Conservation (phyloP, 2,888 invertebrate species). For the Latrodectus hesperus region DNA sequence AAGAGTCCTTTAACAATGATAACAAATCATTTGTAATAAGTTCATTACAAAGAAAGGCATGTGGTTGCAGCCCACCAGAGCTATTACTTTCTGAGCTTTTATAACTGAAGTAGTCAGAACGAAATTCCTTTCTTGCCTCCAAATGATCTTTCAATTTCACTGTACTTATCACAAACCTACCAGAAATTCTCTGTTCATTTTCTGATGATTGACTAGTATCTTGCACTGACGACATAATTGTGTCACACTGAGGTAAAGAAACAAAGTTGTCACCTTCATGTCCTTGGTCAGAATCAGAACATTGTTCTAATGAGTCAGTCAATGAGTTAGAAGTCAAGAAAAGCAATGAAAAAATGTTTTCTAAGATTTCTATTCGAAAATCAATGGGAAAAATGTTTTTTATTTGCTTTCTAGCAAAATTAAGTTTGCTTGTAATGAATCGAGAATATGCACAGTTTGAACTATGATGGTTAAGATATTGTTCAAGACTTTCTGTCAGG, state of each 20-base stretch:
- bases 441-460: slow-evolving; percentile 33
- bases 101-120: slow-evolving; percentile 34
- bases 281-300: slow-evolving; percentile 66
- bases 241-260: background rate
- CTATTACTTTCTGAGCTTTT: slow-evolving; percentile 60
- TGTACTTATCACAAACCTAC: slow-evolving; percentile 31
- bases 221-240: slow-evolving; percentile 7
- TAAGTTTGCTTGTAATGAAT: slow-evolving; percentile 34
- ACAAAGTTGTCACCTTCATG: slow-evolving; percentile 39
- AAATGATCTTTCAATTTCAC: slow-evolving; percentile 39
- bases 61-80: slow-evolving; percentile 31
- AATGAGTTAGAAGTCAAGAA: slow-evolving; percentile 82
- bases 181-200: slow-evolving; percentile 22
- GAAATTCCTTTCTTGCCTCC: background rate
- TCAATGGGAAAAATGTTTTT: slow-evolving; percentile 67
- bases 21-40: slow-evolving; percentile 62
- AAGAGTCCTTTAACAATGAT: slow-evolving; percentile 62
- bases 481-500: slow-evolving; percentile 2
- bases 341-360: slow-evolving; percentile 83
- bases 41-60: slow-evolving; percentile 66
- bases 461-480: slow-evolving; percentile 30
- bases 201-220: slow-evolving; percentile 30
- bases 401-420: slow-evolving; percentile 37
- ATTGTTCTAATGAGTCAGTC: slow-evolving; percentile 74
- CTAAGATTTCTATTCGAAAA: slow-evolving; percentile 79